Percentiles rank a stretch among this genome's conserved stretches.
These are phyloP conservation scores for Dryobates pubescens DNA, from an alignment of 2,797 vertebrate species.

Conservation along the genomic window DNA sequence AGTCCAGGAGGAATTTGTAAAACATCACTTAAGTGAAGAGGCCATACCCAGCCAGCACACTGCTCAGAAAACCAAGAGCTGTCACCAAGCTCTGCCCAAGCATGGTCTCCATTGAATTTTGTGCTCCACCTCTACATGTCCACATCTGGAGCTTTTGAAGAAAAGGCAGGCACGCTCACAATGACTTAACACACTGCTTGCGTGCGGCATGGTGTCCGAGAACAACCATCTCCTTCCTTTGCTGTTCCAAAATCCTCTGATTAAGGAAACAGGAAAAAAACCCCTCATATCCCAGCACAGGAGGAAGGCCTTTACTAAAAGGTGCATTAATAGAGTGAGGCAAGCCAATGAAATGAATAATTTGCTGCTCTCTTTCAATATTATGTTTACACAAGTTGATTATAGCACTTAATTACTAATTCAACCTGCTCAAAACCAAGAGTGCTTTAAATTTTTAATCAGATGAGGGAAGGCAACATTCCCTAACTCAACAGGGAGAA, in stretches of 20 bases:
- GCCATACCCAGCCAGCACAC: background rate
- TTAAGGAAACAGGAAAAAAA: background rate
- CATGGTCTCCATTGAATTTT: background rate
- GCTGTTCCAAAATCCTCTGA: constrained; percentile 18
- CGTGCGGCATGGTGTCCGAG: background rate
- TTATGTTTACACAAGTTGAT: constrained; percentile 81
- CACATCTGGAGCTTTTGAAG: background rate
- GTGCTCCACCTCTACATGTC: background rate
- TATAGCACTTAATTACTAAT: constrained; percentile 83
- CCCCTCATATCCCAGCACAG: constrained; percentile 11
- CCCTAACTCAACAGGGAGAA: constrained; percentile 68
- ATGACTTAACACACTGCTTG: background rate
- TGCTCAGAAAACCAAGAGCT: background rate
- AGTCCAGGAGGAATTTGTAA: background rate
- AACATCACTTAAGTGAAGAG: background rate
- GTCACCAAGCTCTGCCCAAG: background rate
- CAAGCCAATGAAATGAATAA: constrained; percentile 74
- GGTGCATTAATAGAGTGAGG: constrained; percentile 66
- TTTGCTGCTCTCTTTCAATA: constrained; percentile 71
- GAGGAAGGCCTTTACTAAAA: constrained; percentile 67
- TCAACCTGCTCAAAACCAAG: constrained; percentile 74
- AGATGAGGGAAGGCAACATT: constrained; percentile 70
- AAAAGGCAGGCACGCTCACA: background rate
- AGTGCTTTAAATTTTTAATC: constrained; percentile 79
- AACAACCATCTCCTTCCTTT: background rate